These are phyloP conservation scores for Brachylomia viminalis DNA, from an alignment of 2,888 invertebrate genomes.

Conservation along the genomic window DNA sequence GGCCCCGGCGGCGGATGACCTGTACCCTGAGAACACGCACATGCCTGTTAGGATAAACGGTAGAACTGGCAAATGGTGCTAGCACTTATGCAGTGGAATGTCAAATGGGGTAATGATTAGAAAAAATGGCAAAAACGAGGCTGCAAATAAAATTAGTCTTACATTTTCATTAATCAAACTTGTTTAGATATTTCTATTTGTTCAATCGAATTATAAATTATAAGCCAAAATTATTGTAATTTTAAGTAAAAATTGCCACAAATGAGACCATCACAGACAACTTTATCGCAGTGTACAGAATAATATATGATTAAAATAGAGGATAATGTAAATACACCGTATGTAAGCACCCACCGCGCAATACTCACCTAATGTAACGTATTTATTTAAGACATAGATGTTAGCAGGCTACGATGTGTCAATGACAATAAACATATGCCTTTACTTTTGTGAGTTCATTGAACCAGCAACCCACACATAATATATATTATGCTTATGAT, in stretches of 20 bases:
- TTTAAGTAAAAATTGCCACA: conserved; percentile 7
- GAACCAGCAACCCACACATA: not conserved
- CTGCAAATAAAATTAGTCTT: conserved; percentile 30
- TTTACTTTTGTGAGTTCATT: conserved; percentile 30
- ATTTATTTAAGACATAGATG: conserved; percentile 68
- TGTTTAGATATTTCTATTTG: not conserved
- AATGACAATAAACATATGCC: conserved; percentile 63
- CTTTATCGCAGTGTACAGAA: conserved; percentile 46
- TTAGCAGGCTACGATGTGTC: conserved; percentile 53
- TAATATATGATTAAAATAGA: conserved; percentile 46
- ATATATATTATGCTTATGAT: too few species aligned
- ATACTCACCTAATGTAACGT: conserved; percentile 75
- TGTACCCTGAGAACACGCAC: conserved; percentile 81
- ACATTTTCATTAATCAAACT: not conserved
- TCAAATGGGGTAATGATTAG: not conserved
- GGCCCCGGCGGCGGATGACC: conserved; percentile 83
- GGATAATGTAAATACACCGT: conserved; percentile 72
- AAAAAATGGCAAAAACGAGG: conserved; percentile 41
- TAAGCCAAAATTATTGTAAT: not conserved
- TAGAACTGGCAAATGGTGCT: conserved; percentile 80
- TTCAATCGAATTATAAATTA: not conserved
- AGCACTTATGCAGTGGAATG: conserved; percentile 22
- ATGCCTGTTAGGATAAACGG: conserved; percentile 72
- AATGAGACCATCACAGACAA: conserved; percentile 1
- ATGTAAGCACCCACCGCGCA: conserved; percentile 83